Evolutionary conservation across 1,140 invertebrate species (phyloP).

Genomic region (Episyrphus balteatus): DNA sequence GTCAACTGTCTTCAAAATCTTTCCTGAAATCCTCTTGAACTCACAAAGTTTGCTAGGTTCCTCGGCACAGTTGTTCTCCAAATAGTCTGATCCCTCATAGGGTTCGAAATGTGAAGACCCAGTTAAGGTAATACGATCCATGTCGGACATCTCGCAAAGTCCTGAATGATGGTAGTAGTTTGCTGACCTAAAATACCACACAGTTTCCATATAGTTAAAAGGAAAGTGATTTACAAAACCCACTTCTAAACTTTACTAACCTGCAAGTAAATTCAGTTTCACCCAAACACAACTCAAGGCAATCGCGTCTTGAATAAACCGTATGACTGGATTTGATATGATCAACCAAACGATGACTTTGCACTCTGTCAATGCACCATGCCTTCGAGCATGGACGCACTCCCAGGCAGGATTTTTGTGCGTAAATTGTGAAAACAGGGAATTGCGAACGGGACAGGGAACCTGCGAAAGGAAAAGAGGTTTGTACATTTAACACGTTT

Average conservation of each 20-base stretch:
- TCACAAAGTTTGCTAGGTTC: conserved; percentile 87
- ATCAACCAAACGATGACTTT: conserved; percentile 66
- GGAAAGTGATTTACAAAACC: conserved; percentile 8
- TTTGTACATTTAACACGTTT: too few species aligned
- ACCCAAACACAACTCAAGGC: conserved; percentile 76
- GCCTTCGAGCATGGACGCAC: conserved; percentile 77
- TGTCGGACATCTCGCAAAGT: conserved; percentile 76
- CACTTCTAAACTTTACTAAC: conserved; percentile 41
- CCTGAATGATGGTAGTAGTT: conserved; percentile 79
- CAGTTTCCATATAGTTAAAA: conserved; percentile 8
- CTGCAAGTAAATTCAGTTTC: conserved; percentile 83
- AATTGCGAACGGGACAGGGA: conserved; percentile 84
- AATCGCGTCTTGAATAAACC: conserved; percentile 68
- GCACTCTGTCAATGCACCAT: conserved; percentile 87
- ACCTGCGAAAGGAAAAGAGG: conserved; percentile 45
- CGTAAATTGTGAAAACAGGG: conserved; percentile 91
- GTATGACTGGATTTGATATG: conserved; percentile 60
- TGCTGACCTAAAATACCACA: conserved; percentile 62
- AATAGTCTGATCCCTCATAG: conserved; percentile 64
- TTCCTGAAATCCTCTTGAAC: conserved; percentile 76
- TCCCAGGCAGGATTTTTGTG: conserved; percentile 83
- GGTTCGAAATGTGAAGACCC: conserved; percentile 60
- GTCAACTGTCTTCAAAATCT: conserved; percentile 87
- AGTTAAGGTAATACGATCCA: conserved; percentile 77
- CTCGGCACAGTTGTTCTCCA: conserved; percentile 83